These are phyloP conservation scores for Pica pica DNA, from an alignment of 2,113 vertebrate genomes.

Conservation along the genomic window DNA sequence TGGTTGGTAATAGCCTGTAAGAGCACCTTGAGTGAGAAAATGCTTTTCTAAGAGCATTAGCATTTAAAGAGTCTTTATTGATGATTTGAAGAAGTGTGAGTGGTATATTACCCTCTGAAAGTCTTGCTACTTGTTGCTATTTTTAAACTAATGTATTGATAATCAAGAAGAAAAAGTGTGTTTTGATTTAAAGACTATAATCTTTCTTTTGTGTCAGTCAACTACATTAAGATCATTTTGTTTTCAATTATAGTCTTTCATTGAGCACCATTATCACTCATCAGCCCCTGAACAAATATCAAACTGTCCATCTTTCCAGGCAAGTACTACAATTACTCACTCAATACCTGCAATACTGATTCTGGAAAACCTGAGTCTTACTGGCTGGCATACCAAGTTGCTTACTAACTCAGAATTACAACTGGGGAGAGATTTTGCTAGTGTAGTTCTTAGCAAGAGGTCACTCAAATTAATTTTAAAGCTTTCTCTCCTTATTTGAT, in stretches of 20 bases:
- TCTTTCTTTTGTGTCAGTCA: constrained; percentile 15
- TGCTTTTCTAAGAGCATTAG: background rate
- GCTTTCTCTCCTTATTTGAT: background rate
- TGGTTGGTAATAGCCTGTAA: constrained; percentile 10
- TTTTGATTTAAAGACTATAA: constrained; percentile 44
- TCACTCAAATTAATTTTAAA: constrained; percentile 10
- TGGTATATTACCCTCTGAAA: constrained; percentile 9
- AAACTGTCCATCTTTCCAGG: constrained; percentile 18
- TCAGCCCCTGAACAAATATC: constrained; percentile 38
- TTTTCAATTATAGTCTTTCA: constrained; percentile 35
- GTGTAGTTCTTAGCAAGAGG: constrained; percentile 14
- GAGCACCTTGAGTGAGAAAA: background rate
- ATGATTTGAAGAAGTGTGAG: background rate
- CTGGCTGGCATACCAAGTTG: constrained; percentile 3
- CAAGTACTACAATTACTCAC: constrained; percentile 51
- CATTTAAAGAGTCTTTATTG: constrained; percentile 40
- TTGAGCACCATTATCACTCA: constrained; percentile 30
- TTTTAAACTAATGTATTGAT: constrained; percentile 49
- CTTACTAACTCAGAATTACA: background rate
- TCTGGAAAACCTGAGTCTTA: constrained; percentile 2
- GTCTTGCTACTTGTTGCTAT: background rate
- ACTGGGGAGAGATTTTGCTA: background rate
- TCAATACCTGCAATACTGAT: constrained; percentile 53
- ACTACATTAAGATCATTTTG: constrained; percentile 42
- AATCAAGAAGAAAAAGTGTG: constrained; percentile 43